Evolutionary conservation across 2,113 vertebrate species (phyloP).

Genomic region (Scopus umbretta): DNA sequence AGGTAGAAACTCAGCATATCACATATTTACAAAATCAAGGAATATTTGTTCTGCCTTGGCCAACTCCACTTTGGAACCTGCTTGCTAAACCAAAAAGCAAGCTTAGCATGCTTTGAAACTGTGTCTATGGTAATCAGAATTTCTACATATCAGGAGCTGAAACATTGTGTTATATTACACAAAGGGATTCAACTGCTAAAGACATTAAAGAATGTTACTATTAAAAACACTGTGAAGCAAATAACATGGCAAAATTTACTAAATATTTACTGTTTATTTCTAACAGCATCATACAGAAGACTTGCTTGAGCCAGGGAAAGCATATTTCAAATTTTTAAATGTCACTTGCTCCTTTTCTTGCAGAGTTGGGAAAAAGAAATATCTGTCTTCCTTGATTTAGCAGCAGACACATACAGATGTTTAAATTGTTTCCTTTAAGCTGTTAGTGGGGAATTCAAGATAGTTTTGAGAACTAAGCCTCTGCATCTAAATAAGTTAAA

Average conservation of each 20-base stretch:
- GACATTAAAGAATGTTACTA: background rate
- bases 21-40: background rate
- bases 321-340: background rate
- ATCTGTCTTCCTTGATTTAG: background rate
- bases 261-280: background rate
- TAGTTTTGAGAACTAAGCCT: background rate
- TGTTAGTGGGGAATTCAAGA: background rate
- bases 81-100: background rate
- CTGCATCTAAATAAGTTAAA: slow-evolving; percentile 25
- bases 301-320: background rate
- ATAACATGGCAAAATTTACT: background rate
- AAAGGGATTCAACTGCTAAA: background rate
- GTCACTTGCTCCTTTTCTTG: background rate
- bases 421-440: background rate
- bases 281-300: background rate
- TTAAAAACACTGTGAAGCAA: background rate
- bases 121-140: background rate
- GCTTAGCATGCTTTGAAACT: background rate
- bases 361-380: background rate
- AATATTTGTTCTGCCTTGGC: background rate
- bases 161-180: background rate
- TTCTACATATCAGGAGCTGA: background rate
- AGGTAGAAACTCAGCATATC: background rate
- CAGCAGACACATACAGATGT: background rate
- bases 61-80: background rate